A percentile compares a stretch with the other conserved stretches of the same genome.
Conservation (phyloP, 2,113 vertebrate species). For the Tylochromis polylepis region DNA sequence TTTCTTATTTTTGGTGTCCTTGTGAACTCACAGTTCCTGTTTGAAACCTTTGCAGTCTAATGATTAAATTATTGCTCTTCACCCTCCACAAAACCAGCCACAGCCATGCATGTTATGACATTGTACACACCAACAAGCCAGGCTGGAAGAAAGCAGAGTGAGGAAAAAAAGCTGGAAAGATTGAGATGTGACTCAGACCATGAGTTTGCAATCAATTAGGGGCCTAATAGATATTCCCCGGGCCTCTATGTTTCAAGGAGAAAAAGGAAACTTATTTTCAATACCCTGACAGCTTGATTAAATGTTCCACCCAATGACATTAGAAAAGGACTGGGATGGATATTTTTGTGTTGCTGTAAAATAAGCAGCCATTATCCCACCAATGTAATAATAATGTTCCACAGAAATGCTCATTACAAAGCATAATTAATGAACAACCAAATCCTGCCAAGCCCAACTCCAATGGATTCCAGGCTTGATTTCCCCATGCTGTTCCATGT, state of each 20-base stretch:
- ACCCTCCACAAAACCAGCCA: slow-evolving; percentile 23
- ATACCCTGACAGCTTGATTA: slow-evolving; percentile 42
- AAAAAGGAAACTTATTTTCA: slow-evolving; percentile 28
- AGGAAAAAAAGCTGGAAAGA: slow-evolving; percentile 9
- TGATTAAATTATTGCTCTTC: slow-evolving; percentile 54
- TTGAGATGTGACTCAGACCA: slow-evolving; percentile 42
- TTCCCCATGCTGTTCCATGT: slow-evolving; percentile 51
- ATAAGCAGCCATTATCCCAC: slow-evolving; percentile 59
- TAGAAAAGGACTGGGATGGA: slow-evolving; percentile 2
- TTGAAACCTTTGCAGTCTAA: slow-evolving; percentile 17
- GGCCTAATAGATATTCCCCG: slow-evolving; percentile 52
- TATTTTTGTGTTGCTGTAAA: slow-evolving; percentile 48
- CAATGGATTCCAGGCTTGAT: slow-evolving; percentile 47
- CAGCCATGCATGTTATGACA: slow-evolving; percentile 14
- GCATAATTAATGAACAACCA: slow-evolving; percentile 67
- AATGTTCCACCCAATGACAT: slow-evolving; percentile 32
- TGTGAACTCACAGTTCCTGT: slow-evolving; percentile 7
- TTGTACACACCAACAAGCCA: slow-evolving; percentile 1
- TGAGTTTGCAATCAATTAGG: slow-evolving; percentile 58
- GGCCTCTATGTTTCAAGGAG: slow-evolving; percentile 40
- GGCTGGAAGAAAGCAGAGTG: not conserved
- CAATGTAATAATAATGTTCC: slow-evolving; percentile 65
- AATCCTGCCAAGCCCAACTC: slow-evolving; percentile 57
- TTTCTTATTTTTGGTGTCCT: slow-evolving; percentile 19
- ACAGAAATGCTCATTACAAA: slow-evolving; percentile 65